Base-by-base conservation (phyloP, 2,797 vertebrate genomes). In the Cuniculus paca region DNA sequence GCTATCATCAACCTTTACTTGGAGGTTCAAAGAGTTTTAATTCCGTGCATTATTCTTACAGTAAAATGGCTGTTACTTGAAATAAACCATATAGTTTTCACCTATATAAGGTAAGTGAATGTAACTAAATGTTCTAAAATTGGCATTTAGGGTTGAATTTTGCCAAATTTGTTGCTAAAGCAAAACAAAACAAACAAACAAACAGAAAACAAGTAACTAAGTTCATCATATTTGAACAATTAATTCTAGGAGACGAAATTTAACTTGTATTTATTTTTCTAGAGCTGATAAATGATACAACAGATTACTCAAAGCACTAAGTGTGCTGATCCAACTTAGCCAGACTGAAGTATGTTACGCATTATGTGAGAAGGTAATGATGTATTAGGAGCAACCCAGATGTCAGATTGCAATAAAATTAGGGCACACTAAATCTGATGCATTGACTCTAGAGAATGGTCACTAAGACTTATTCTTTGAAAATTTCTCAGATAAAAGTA, bases 401-500 rank as follows among this genome's bases (percentile, higher is more conserved):
- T 68, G 39, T 39, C 52, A 78, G n/a, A 58, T 50, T 34, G 42
- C 17, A n/a, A 78, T 19, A 50, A 26, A 24, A 26, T 28, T 19
- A 48, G 19, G 17, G 50, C 26, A 22, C 93, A 36, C 34, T 79
- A 77, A 90, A 48, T 86, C 4, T 52, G 45, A 68, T 77, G 54
- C 34, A 52, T 3, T 34, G 20, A 26, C 28, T 31, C 39, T n/a
- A 50, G 12, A 60, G 63, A 92, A 90, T 91, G 48, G 20, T n/a
- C 54, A 72, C 28, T 45, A 75, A 17, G 89, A 88, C 22, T 42
- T n/a, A 87, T 31, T 75, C 56, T 91, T 89, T 80, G 42, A 87
- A 93, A 95, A 12, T n/a, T 93, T 94, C 77, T 83, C 17, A 77
- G 24, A 60, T 89, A 80, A 93, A 80, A 74, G 24, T 78, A 89